Base-by-base conservation (phyloP, 2,113 vertebrate genomes). In the Pedetes capensis region DNA sequence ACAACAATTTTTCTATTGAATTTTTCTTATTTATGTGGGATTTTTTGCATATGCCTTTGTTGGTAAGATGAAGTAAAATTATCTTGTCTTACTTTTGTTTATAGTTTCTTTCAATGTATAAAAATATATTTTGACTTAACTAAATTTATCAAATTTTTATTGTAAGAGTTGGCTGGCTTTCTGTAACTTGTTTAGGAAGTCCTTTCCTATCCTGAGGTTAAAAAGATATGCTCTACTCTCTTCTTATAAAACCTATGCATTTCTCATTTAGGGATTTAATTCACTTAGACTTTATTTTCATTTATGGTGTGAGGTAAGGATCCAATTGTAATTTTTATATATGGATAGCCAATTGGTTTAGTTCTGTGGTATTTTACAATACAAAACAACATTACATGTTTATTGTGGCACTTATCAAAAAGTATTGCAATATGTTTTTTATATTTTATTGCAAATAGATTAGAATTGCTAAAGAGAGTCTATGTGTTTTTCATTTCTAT, bases 51-150 rank as follows among this genome's bases (percentile, higher is more conserved):
- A 81, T 0, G 86, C 68, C 8, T 82, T 81, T 95, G 32, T n/a
- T 75, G 57, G 55, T 23, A 75, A 42, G 18, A 87, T 82, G 12
- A 94, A 91, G 34, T 47, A 63, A 91, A 97, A 95, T 72, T 42
- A 83, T 63, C 53, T 55, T 72, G 13, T 39, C 82, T 95, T 49
- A n/a, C 87, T 86, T 84, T 90, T 55, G 3, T 55, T 80, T 53
- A 72, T 5, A 69, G 11, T n/a, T 87, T 87, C 39, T 61, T 74
- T 71, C 34, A 34, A 66, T 71, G 10, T 64, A 64, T 2, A 80
- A 87, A 87, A 79, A 27, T 88, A 34, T 51, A 18, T 53, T 92
- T 90, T 76, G 49, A 88, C 66, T 69, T 34, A 83, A n/a, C 69
- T 49, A 90, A 79, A 90, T 74, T 44, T 83, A 80, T 74, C 47